These are phyloP conservation scores for Neoniphon sammara DNA, from an alignment of 2,797 vertebrate genomes.

Conservation along the genomic window DNA sequence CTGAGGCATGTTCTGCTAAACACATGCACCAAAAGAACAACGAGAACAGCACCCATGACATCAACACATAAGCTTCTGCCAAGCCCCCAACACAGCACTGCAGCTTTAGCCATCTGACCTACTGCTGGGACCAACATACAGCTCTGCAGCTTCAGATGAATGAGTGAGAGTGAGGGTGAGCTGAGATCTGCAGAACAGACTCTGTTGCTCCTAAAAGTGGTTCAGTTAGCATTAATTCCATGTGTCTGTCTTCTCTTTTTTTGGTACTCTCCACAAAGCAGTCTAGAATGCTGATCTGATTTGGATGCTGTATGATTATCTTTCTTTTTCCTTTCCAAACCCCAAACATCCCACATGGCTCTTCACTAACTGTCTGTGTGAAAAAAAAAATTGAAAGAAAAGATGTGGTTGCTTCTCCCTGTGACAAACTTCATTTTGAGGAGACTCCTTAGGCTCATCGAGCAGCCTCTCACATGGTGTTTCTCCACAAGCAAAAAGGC, in stretches of 20 bases:
- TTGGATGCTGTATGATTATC: neutral
- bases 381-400: neutral
- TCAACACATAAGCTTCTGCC: slow-evolving; percentile 52
- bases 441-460: neutral
- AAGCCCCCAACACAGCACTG: slow-evolving; percentile 52
- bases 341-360: neutral
- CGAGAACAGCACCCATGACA: slow-evolving; percentile 67
- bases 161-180: slow-evolving; percentile 7
- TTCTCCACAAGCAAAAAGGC: neutral
- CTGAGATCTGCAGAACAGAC: slow-evolving; percentile 9
- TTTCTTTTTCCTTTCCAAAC: neutral
- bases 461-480: neutral
- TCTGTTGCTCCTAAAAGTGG: neutral
- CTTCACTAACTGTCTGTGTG: neutral
- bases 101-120: slow-evolving; percentile 40
- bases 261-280: neutral
- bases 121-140: slow-evolving; percentile 32
- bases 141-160: slow-evolving; percentile 41
- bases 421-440: neutral
- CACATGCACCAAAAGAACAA: slow-evolving; percentile 75
- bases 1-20: slow-evolving; percentile 69
- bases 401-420: neutral
- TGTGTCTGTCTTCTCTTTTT: neutral
- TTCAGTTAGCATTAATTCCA: neutral
- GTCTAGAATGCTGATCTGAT: neutral